Percentiles rank a stretch among this genome's conserved stretches.
These are phyloP conservation scores for Echinarachnius parma DNA, from an alignment of 53 echinoderm and acorn worm genomes.

Conservation along the genomic window DNA sequence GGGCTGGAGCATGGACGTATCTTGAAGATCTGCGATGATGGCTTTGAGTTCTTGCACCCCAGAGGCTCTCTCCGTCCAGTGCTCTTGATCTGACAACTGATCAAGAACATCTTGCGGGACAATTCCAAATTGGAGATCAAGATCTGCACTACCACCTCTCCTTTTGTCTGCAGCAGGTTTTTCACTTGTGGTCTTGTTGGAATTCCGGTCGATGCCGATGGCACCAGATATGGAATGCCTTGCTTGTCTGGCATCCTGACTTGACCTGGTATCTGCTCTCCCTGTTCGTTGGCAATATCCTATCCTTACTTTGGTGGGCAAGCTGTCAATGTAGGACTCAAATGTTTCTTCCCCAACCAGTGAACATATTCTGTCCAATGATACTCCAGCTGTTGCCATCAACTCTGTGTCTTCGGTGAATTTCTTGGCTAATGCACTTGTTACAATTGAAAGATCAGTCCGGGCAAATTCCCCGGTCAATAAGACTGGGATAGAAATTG, in stretches of 20 bases:
- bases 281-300: slow-evolving; percentile 61
- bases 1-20: slow-evolving; percentile 52
- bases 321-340: slow-evolving; percentile 65
- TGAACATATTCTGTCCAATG: slow-evolving; percentile 71
- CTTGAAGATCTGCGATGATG: slow-evolving; percentile 56
- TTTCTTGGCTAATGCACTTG: slow-evolving; percentile 73
- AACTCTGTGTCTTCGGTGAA: slow-evolving; percentile 70
- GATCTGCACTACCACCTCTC: background rate
- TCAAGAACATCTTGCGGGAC: slow-evolving; percentile 76
- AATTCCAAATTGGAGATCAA: slow-evolving; percentile 67
- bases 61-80: slow-evolving; percentile 79
- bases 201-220: slow-evolving; percentile 28
- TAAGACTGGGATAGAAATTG: slow-evolving; percentile 77
- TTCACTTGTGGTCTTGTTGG: slow-evolving; percentile 23
- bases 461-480: slow-evolving; percentile 82
- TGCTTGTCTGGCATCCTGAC: background rate
- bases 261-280: slow-evolving; percentile 45
- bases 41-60: slow-evolving; percentile 77
- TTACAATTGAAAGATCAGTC: slow-evolving; percentile 74
- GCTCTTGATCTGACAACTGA: slow-evolving; percentile 71
- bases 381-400: slow-evolving; percentile 58
- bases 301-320: slow-evolving; percentile 59
- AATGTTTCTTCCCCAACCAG: slow-evolving; percentile 80
- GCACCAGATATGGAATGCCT: slow-evolving; percentile 18
- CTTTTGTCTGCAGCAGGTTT: slow-evolving; percentile 1